Evolutionary conservation across 1,140 invertebrate genomes (phyloP), one percentile per base, ranked within the genome.

Genomic region (Drosophila quadrilineata): DNA sequence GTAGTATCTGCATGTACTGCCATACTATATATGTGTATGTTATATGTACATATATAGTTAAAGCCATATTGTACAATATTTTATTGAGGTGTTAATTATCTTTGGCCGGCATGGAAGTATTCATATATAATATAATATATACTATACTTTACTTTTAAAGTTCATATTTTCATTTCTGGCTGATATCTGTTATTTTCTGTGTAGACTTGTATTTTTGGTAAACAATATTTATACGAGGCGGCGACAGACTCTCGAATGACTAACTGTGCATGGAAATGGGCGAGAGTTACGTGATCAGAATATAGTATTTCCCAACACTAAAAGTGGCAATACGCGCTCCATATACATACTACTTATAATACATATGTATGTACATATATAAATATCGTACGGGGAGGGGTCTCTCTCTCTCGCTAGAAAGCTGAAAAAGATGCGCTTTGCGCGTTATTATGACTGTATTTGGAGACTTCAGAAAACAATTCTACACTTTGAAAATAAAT

Each of bases 261-360:
- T 82, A 75, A 82, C 68, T 80, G 77, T 72, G 72, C 68, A 84
- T 82, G 64, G 65, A 72, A 82, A 77, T 73, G 77, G 58, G 49
- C 41, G 40, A 56, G 57, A 35, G 56, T 77, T 82, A 82, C 76
- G 76, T 82, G 76, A 77, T 74, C 56, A 38, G 76, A 70, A 76
- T 77, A 52, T 50, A n/a, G n/a, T n/a, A 82, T 57, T 80, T 80
- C 59, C 52, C 48, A 48, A 48, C 33, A 38, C 53, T 54, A 80
- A 56, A 53, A 43, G 12, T 21, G 12, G 19, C 12, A 29, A 28
- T 28, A 28, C 26, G n/a, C n/a, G n/a, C n/a, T n/a, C n/a, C 5
- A 28, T 28, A 28, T 29, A n/a, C 6, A 12, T 8, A 26, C 40
- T 43, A 19, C 3, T 4, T n/a, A n/a, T n/a, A n/a, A n/a, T n/a